These are phyloP conservation scores for Abramis brama DNA, from an alignment of 2,113 vertebrate species.

Conservation along the genomic window DNA sequence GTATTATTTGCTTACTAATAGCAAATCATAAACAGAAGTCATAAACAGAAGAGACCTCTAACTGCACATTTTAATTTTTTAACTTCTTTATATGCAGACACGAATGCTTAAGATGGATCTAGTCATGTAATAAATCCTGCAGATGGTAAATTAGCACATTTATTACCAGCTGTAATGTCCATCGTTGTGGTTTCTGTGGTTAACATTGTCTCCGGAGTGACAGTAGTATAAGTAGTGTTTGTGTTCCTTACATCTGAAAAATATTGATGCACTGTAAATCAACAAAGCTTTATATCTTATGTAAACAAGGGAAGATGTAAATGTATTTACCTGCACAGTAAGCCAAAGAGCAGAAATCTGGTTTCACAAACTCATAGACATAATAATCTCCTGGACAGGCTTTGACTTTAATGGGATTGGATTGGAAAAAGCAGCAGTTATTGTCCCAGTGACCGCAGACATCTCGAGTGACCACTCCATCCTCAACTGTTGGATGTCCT, in stretches of 20 bases:
- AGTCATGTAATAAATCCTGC: background rate
- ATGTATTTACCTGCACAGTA: conserved; percentile 52
- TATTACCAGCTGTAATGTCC: background rate
- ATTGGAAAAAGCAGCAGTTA: conserved; percentile 25
- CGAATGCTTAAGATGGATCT: background rate
- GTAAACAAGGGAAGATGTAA: background rate
- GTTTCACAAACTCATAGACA: conserved; percentile 46
- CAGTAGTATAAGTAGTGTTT: background rate
- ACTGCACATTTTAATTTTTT: background rate
- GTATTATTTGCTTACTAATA: no score
- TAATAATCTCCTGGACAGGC: conserved; percentile 47
- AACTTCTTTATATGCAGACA: background rate
- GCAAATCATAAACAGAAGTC: no score
- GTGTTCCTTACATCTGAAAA: background rate
- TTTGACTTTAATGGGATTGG: conserved; percentile 38
- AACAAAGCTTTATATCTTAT: background rate
- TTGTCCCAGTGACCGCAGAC: conserved; percentile 35
- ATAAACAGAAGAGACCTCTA: no score
- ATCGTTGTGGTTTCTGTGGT: background rate
- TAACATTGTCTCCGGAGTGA: background rate
- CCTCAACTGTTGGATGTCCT: conserved; percentile 32
- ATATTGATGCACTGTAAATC: background rate
- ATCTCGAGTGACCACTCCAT: conserved; percentile 37
- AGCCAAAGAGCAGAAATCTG: conserved; percentile 5
- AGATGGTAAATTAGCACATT: background rate